Evolutionary conservation across 2,797 vertebrate genomes (phyloP).

Genomic region (Myiotriccus ornatus): DNA sequence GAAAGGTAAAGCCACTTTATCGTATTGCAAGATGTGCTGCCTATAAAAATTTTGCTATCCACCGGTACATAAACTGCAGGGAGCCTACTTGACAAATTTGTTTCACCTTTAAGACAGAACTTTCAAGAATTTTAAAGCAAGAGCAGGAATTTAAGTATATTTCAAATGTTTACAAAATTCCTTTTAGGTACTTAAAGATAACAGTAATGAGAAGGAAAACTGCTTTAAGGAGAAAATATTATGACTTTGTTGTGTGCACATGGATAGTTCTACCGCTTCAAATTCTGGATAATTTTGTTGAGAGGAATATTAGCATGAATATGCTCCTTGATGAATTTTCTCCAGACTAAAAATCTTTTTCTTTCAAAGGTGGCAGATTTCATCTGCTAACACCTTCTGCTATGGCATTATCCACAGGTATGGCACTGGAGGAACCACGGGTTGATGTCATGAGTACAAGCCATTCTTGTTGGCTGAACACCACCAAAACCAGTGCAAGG

Average conservation of each 20-base stretch:
- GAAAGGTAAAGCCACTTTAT: not conserved
- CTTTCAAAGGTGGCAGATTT: not conserved
- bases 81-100: not conserved
- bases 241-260: not conserved
- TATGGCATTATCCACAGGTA: accelerated
- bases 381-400: not conserved
- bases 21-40: not conserved
- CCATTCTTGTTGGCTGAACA: not conserved
- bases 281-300: not conserved
- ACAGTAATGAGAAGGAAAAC: not conserved
- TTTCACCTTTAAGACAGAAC: not conserved
- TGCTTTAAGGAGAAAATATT: not conserved
- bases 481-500: accelerated
- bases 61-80: not conserved
- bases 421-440: accelerated
- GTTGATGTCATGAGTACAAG: not conserved
- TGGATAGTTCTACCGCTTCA: not conserved
- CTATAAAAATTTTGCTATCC: not conserved
- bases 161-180: not conserved
- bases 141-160: not conserved
- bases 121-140: not conserved
- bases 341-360: not conserved
- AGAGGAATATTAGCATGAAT: not conserved
- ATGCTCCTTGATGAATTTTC: not conserved
- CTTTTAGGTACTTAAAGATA: not conserved